These are phyloP conservation scores for Nothoprocta pentlandii DNA, from an alignment of 2,113 vertebrate genomes.

Conservation along the genomic window DNA sequence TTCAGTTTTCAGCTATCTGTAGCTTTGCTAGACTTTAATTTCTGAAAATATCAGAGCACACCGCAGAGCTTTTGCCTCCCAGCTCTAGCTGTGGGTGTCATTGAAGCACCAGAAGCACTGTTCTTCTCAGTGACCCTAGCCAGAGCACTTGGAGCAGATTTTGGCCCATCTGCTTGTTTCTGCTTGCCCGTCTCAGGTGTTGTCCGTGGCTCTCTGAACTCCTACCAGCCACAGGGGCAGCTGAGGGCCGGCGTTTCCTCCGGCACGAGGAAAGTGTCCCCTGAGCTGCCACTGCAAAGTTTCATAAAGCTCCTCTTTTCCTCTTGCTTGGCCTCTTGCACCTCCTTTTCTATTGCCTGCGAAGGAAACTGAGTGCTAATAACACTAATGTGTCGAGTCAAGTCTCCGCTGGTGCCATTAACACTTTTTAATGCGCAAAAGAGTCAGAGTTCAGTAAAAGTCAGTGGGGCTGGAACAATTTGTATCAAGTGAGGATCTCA, in stretches of 20 bases:
- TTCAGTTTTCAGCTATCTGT: background rate
- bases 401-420: slow-evolving; percentile 45
- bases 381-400: background rate
- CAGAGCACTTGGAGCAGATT: background rate
- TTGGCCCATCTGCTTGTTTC: slow-evolving; percentile 14
- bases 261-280: background rate
- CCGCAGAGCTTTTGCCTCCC: background rate
- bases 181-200: background rate
- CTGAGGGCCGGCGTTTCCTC: background rate
- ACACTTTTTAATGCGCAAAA: slow-evolving; percentile 14
- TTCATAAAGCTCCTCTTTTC: background rate
- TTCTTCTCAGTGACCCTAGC: background rate
- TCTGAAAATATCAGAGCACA: background rate
- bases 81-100: background rate
- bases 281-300: background rate
- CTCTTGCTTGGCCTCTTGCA: background rate
- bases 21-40: background rate
- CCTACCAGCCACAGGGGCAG: background rate
- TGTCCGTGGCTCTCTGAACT: background rate
- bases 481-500: background rate
- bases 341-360: slow-evolving; percentile 20
- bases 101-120: background rate
- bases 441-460: background rate
- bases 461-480: background rate
- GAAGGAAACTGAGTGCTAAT: slow-evolving; percentile 61